A percentile compares a stretch with the other conserved stretches of the same genome.
phyloP scores from a whole-genome alignment of 2,888 invertebrate species.

The Tenthredo amoena region DNA sequence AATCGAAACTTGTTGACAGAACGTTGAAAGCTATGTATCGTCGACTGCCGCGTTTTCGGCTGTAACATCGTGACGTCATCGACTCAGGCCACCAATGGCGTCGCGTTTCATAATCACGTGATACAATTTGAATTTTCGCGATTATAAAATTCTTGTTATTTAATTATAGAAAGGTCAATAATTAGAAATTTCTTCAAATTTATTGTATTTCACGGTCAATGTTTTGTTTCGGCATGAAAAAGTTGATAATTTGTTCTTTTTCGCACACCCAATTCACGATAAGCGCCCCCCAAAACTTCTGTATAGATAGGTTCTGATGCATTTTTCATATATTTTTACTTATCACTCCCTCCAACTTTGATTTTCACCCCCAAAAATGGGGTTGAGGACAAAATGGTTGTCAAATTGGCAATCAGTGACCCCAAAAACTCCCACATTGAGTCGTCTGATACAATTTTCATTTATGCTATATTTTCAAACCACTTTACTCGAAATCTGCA shows the following conservation, averaged over 20 bases:
- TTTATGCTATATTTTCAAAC: too few relatives aligned
- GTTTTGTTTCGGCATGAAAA: neutral
- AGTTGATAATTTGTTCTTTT: neutral
- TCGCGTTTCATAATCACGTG: neutral
- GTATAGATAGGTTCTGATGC: too few relatives aligned
- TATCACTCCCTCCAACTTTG: too few relatives aligned
- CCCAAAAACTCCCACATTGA: too few relatives aligned
- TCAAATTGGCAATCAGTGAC: too few relatives aligned
- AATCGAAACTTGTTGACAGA: neutral
- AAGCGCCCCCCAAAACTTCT: too few relatives aligned
- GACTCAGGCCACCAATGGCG: neutral
- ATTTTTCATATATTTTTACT: too few relatives aligned
- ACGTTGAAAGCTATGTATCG: neutral
- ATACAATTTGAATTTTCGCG: neutral
- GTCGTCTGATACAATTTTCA: too few relatives aligned
- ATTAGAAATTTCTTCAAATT: neutral
- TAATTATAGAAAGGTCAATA: conserved; percentile 12
- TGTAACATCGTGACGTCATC: neutral
- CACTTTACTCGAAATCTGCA: too few relatives aligned
- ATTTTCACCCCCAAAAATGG: too few relatives aligned
- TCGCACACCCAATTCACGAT: neutral
- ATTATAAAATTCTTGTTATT: conserved; percentile 15
- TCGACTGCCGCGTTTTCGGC: neutral
- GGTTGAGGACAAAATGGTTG: too few relatives aligned
- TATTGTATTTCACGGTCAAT: neutral